These are phyloP conservation scores for Eulemur macaco DNA, from an alignment of 2,113 vertebrate genomes.

Conservation along the genomic window DNA sequence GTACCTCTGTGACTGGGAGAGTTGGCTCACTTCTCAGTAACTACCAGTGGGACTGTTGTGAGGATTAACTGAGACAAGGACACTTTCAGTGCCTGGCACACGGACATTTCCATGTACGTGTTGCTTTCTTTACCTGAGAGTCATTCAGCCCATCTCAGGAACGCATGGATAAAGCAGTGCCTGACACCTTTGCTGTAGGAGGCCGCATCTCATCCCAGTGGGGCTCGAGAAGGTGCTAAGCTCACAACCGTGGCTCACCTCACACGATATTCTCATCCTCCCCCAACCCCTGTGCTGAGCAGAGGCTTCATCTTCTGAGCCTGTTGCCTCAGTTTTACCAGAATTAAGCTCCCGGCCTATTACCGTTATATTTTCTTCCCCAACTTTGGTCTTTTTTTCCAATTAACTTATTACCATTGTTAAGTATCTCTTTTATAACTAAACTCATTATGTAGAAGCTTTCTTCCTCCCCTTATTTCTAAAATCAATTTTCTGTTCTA, in stretches of 20 bases:
- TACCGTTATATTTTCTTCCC: not conserved
- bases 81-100: not conserved
- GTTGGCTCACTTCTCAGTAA: not conserved
- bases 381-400: not conserved
- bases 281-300: not conserved
- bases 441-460: not conserved
- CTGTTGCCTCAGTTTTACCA: not conserved
- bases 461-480: not conserved
- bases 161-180: rapidly evolving
- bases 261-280: not conserved
- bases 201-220: not conserved
- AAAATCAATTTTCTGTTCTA: not conserved
- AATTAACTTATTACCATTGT: not conserved
- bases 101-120: rapidly evolving
- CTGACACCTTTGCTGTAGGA: not conserved
- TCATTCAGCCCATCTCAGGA: not conserved
- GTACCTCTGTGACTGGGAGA: not conserved
- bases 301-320: not conserved
- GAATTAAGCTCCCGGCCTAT: not conserved
- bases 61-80: not conserved
- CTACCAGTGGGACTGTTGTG: not conserved
- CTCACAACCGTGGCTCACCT: not conserved
- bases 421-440: not conserved
- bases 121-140: not conserved
- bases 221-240: not conserved